Percentiles rank a stretch among this genome's conserved stretches.
phyloP scores from a whole-genome alignment of 2,797 vertebrate species.

The Pangasius mekongensis region DNA sequence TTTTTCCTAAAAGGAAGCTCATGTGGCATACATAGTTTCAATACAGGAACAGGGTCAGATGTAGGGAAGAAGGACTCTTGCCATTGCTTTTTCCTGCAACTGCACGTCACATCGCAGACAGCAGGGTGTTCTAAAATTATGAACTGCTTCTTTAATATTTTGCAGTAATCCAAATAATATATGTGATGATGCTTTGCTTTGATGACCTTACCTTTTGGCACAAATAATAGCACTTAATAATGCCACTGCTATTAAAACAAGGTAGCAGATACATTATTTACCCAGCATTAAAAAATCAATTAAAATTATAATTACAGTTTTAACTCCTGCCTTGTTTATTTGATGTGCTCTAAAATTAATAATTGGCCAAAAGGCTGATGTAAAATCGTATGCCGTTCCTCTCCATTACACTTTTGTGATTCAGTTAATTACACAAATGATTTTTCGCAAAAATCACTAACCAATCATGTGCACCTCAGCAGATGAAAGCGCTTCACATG shows the following conservation, averaged over 20 bases:
- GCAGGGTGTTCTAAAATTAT: background rate
- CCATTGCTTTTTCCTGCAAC: background rate
- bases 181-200: background rate
- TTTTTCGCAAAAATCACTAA: background rate
- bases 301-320: conserved; percentile 9
- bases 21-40: background rate
- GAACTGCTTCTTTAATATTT: background rate
- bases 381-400: background rate
- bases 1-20: background rate
- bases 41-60: background rate
- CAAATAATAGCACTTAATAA: background rate
- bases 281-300: background rate
- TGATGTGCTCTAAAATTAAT: background rate
- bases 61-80: background rate
- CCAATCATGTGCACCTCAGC: background rate
- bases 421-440: conserved; percentile 33
- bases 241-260: background rate
- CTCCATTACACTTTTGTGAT: background rate
- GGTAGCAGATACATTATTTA: background rate
- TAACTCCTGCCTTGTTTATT: conserved; percentile 16
- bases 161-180: background rate
- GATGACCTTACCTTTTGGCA: background rate
- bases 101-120: background rate
- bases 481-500: background rate
- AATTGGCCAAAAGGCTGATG: background rate